Percentiles rank a stretch among this genome's conserved stretches.
phyloP scores from a whole-genome alignment of 2,113 vertebrate species.

The Patagioenas fasciata region DNA sequence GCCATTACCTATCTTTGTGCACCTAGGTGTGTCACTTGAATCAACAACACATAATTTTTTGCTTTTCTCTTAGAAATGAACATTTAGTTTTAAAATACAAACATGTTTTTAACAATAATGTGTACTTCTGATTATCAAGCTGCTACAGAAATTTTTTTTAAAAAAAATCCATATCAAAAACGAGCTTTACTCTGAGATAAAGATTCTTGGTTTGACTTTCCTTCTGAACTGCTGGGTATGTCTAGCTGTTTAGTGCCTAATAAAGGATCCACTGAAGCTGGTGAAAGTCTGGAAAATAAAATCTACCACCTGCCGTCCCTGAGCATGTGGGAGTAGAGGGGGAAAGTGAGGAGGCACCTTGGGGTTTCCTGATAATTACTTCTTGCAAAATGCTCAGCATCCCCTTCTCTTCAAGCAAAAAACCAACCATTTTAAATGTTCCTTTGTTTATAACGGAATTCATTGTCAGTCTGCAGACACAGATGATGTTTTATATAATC shows the following conservation, averaged over 20 bases:
- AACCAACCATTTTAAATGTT: background rate
- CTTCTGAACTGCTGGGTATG: background rate
- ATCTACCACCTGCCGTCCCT: background rate
- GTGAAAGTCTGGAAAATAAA: background rate
- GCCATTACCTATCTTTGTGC: background rate
- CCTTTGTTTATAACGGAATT: background rate
- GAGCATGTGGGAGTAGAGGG: background rate
- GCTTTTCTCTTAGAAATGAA: rapidly evolving
- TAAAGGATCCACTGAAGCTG: background rate
- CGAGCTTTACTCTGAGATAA: background rate
- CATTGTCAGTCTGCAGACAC: background rate
- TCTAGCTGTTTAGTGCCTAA: background rate
- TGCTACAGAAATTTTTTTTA: no score
- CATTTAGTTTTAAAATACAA: background rate
- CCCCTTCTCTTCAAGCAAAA: background rate
- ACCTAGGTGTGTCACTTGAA: background rate
- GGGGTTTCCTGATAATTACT: background rate
- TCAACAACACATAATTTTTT: background rate
- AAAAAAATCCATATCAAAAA: rapidly evolving
- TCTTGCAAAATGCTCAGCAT: background rate
- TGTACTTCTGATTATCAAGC: background rate
- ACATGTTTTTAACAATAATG: background rate
- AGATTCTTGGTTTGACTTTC: background rate
- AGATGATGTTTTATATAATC: background rate
- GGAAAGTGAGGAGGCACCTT: background rate